Percentiles rank a stretch among this genome's conserved stretches.
Conservation (phyloP, 2,888 invertebrate species). For the Oligia latruncula region DNA sequence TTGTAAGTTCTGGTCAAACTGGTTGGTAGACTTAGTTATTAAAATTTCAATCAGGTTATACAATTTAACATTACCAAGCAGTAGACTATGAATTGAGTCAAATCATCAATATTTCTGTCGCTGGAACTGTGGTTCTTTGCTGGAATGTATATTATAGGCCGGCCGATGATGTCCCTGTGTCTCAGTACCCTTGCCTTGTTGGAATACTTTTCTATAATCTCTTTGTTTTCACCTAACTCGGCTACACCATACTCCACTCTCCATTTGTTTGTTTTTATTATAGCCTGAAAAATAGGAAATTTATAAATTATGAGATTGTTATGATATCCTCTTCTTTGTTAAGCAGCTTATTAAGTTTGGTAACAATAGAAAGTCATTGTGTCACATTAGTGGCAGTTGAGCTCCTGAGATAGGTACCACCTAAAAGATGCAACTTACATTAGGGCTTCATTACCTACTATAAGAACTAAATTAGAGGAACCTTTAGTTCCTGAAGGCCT, state of each 20-base stretch:
- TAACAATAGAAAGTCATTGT: background rate
- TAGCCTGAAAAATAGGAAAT: conserved; percentile 88
- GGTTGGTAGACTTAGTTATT: background rate
- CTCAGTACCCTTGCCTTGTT: conserved; percentile 92
- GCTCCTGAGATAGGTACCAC: background rate
- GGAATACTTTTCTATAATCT: conserved; percentile 90
- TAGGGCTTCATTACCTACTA: background rate
- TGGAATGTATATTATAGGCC: conserved; percentile 95
- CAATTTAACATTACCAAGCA: conserved; percentile 89
- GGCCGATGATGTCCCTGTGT: conserved; percentile 93
- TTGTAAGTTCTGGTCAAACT: conserved; percentile 4
- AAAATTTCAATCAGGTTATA: background rate
- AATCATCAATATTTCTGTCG: conserved; percentile 93
- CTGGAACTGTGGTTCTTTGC: conserved; percentile 93
- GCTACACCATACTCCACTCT: conserved; percentile 93
- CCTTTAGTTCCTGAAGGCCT: background rate
- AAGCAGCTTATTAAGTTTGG: background rate
- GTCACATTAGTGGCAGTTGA: background rate
- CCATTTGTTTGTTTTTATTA: conserved; percentile 95
- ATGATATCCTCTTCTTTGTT: background rate
- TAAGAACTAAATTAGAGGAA: background rate
- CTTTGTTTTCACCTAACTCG: conserved; percentile 88
- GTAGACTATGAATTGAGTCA: conserved; percentile 94
- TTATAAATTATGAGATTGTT: background rate
- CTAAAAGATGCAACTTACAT: background rate